Conservation (phyloP, 2,113 vertebrate species). For the Forbesichthys papilliferus region DNA sequence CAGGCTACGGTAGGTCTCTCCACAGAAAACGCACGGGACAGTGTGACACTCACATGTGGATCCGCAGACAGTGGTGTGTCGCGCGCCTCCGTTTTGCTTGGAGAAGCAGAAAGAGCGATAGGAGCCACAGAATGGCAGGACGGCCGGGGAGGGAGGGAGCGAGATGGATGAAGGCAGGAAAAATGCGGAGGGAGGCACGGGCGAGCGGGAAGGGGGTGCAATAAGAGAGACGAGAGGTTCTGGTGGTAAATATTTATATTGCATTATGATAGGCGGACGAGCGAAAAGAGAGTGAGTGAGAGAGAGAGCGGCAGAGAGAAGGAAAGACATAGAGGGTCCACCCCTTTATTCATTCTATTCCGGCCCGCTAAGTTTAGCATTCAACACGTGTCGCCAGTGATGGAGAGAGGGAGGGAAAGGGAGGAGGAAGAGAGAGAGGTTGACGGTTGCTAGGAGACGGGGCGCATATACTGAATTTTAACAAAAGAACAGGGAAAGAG, state of each 20-base stretch:
- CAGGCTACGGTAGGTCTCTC: constrained; percentile 22
- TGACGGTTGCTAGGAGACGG: constrained; percentile 84
- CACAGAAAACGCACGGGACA: constrained; percentile 46
- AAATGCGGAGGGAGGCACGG: constrained; percentile 45
- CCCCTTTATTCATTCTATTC: constrained; percentile 80
- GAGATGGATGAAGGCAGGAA: constrained; percentile 29
- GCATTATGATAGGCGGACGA: constrained; percentile 75
- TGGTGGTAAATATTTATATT: constrained; percentile 84
- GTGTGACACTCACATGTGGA: constrained; percentile 72
- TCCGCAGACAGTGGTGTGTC: constrained; percentile 60
- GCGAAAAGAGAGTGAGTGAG: constrained; percentile 48
- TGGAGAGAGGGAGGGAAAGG: constrained; percentile 68
- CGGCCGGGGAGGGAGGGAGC: constrained; percentile 55
- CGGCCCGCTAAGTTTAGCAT: constrained; percentile 85
- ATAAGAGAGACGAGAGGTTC: constrained; percentile 74
- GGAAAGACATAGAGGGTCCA: constrained; percentile 61
- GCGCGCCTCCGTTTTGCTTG: constrained; percentile 71
- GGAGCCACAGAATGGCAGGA: constrained; percentile 59
- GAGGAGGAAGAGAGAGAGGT: constrained; percentile 72
- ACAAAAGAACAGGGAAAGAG: constrained; percentile 82
- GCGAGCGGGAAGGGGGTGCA: constrained; percentile 40
- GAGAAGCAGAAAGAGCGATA: constrained; percentile 75
- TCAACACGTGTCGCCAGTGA: constrained; percentile 85
- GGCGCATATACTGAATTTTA: constrained; percentile 87
- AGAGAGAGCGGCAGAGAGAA: constrained; percentile 39